Percentiles rank a stretch among this genome's conserved stretches.
These are phyloP conservation scores for Melinopterus prodromus DNA, from an alignment of 2,888 invertebrate genomes.

Conservation along the genomic window DNA sequence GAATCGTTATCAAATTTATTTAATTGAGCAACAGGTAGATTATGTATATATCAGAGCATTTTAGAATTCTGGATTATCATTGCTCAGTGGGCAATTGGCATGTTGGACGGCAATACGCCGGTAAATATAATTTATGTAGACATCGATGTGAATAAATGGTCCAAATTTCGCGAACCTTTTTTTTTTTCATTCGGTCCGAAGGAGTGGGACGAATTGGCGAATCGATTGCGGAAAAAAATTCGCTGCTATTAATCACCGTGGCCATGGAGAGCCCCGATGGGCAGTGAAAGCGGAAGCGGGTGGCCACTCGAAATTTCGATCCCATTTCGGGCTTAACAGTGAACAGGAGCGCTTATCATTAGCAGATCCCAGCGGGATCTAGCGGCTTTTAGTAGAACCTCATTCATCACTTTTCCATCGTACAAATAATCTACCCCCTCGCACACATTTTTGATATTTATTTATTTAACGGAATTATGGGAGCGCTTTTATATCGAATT, in stretches of 20 bases:
- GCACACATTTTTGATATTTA: neutral
- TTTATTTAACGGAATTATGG: neutral
- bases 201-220: neutral
- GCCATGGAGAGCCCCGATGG: neutral
- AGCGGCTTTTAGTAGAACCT: neutral
- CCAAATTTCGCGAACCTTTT: neutral
- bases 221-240: neutral
- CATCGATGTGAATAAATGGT: conserved; percentile 4
- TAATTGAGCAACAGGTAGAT: too few relatives aligned
- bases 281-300: neutral
- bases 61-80: neutral
- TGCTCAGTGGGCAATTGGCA: neutral
- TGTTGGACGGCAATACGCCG: neutral
- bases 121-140: neutral
- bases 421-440: neutral
- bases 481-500: neutral
- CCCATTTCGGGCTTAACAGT: neutral
- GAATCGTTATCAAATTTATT: too few relatives aligned
- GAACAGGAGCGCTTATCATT: neutral
- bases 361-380: neutral
- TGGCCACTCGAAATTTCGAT: neutral
- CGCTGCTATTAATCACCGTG: neutral
- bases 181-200: neutral
- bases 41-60: neutral
- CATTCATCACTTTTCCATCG: neutral